Conservation (phyloP, 1,140 invertebrate species). For the Neomicropteryx cornuta region DNA sequence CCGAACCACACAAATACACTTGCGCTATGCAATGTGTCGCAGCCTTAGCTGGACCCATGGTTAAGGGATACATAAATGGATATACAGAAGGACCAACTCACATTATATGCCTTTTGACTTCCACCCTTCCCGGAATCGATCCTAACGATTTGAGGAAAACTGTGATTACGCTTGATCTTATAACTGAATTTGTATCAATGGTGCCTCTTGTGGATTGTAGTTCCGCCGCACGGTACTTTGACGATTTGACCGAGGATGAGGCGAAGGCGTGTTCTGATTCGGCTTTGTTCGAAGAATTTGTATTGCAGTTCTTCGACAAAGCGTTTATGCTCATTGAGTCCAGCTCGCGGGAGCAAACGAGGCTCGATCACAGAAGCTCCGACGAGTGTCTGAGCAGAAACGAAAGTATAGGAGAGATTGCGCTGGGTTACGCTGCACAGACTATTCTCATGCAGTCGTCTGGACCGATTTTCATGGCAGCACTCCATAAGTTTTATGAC, state of each 20-base stretch:
- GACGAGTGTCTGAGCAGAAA: slow-evolving; percentile 49
- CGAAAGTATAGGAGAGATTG: slow-evolving; percentile 59
- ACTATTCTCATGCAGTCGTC: slow-evolving; percentile 48
- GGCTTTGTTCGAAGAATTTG: slow-evolving; percentile 79
- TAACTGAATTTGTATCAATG: slow-evolving; percentile 62
- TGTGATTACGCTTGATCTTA: slow-evolving; percentile 67
- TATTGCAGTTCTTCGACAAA: slow-evolving; percentile 75
- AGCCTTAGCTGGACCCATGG: slow-evolving; percentile 56
- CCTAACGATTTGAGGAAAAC: slow-evolving; percentile 83
- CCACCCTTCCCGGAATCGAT: slow-evolving; percentile 78
- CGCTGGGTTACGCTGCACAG: slow-evolving; percentile 54
- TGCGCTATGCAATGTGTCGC: slow-evolving; percentile 67
- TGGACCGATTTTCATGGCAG: slow-evolving; percentile 47
- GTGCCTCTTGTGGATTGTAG: slow-evolving; percentile 81
- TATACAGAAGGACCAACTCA: slow-evolving; percentile 70
- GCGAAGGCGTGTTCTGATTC: slow-evolving; percentile 66
- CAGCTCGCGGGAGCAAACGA: slow-evolving; percentile 52
- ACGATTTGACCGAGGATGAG: slow-evolving; percentile 67
- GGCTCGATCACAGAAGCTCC: slow-evolving; percentile 49
- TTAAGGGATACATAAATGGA: slow-evolving; percentile 47
- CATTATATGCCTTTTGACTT: slow-evolving; percentile 69
- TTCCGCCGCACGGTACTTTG: slow-evolving; percentile 47
- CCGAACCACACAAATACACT: slow-evolving; percentile 77
- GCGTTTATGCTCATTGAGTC: slow-evolving; percentile 65
- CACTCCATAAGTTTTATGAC: slow-evolving; percentile 58